Evolutionary conservation across 2,888 invertebrate species (phyloP).

Genomic region (Xiphydria camelus): DNA sequence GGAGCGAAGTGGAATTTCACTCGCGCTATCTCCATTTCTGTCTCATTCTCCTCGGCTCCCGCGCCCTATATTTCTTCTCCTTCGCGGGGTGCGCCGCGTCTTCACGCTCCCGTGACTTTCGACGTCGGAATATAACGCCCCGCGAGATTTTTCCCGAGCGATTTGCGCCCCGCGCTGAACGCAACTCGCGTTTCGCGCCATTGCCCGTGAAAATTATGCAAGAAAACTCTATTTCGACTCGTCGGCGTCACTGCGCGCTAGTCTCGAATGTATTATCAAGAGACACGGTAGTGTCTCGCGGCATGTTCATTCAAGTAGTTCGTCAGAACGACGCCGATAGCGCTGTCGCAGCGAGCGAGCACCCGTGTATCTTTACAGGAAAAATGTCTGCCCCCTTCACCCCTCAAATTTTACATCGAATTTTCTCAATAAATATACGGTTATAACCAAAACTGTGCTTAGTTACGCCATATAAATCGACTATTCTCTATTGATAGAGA

Average conservation of each 20-base stretch:
- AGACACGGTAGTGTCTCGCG: no score
- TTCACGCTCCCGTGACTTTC: conserved; percentile 8
- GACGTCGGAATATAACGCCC: conserved; percentile 20
- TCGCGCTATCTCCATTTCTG: conserved; percentile 20
- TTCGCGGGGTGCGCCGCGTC: background rate
- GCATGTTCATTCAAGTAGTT: no score
- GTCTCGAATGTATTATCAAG: no score
- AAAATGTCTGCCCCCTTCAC: no score
- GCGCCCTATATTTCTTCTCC: conserved; percentile 19
- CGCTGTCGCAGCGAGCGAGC: no score
- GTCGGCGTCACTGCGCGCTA: background rate
- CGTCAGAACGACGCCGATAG: no score
- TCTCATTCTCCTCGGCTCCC: conserved; percentile 22
- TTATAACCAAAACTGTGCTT: no score
- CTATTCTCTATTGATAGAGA: no score
- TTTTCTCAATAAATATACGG: no score
- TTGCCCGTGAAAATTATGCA: conserved; percentile 36
- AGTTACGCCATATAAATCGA: no score
- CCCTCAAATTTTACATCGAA: no score
- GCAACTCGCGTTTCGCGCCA: conserved; percentile 29
- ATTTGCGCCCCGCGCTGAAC: conserved; percentile 21
- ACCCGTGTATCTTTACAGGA: no score
- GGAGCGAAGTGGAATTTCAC: conserved; percentile 6
- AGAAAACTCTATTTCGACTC: background rate
- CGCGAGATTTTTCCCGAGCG: conserved; percentile 33